Evolutionary conservation across 2,113 vertebrate genomes (phyloP), one percentile per base, ranked within the genome.

Genomic region (Oncorhynchus masou): DNA sequence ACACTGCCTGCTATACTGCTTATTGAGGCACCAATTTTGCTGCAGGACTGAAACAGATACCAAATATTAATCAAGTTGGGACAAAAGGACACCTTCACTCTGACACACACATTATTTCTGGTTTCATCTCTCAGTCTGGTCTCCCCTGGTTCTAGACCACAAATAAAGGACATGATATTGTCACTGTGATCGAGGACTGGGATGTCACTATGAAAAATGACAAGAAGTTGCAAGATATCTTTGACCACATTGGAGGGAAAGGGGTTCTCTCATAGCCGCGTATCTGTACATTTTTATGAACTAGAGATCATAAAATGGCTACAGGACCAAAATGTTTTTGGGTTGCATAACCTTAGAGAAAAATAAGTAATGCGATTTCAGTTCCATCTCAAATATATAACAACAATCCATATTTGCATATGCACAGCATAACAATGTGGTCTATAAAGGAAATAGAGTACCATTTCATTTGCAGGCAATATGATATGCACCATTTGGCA

Each of bases 201-300:
- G 68, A 64, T 88, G 86, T 89, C 88, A 91, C 84, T 88, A 79
- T 86, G 88, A 91, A 88, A 76, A 79, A 91, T 86, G 72, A 78
- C 65, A 81, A 39, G 59, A 76, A 75, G 85, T 85, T 70, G 76
- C 81, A 77, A 5, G 86, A 81, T 84, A 20, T 68, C 45, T 81
- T 77, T 69, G 77, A 68, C n/a, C 0, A 1, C 70, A 73, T 88
- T 68, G 60, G n/a, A 76, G 45, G 49, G 60, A 78, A 39, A 89
- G 83, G 81, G 78, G 48, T 82, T 29, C 67, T 83, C 5, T 1
- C 65, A 16, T 27, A 25, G 22, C 20, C 76, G 79, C 73, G 78
- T 85, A 81, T 81, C 81, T 80, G 86, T 75, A 86, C 75, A 78
- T 77, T 51, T 78, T 82, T 68, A 70, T 82, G 73, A 79, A 19